Evolutionary conservation across 2,888 invertebrate genomes (phyloP).

Genomic region (Euzophera pinguis): DNA sequence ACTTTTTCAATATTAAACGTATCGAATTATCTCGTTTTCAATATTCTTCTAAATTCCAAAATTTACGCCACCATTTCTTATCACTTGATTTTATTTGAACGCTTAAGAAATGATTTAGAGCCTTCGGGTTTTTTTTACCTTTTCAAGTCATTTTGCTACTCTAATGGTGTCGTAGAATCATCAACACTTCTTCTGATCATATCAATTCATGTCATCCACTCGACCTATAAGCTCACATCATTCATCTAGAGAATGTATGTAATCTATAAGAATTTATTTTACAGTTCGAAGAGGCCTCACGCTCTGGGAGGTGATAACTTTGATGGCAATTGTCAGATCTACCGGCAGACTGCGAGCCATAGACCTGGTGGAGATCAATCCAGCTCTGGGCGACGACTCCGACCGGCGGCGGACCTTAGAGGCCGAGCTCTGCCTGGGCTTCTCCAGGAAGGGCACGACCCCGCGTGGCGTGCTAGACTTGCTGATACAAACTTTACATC

Average conservation of each 20-base stretch:
- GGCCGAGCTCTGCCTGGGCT: conserved; percentile 85
- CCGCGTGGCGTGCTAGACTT: conserved; percentile 66
- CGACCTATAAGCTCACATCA: no score
- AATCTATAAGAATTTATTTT: not conserved
- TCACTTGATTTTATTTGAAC: conserved; percentile 19
- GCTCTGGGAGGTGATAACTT: conserved; percentile 87
- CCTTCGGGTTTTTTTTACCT: conserved; percentile 18
- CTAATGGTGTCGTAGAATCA: conserved; percentile 8
- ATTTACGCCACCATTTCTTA: not conserved
- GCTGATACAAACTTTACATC: conserved; percentile 48
- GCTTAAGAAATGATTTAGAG: conserved; percentile 15
- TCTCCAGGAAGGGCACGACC: conserved; percentile 81
- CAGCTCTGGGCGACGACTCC: conserved; percentile 84
- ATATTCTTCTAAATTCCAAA: no score
- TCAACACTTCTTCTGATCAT: not conserved
- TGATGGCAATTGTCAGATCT: conserved; percentile 87
- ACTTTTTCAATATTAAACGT: no score
- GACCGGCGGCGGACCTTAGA: conserved; percentile 86
- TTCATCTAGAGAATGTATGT: no score
- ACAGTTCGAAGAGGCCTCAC: conserved; percentile 90
- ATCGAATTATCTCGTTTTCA: no score
- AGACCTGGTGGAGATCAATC: conserved; percentile 96
- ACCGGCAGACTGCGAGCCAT: conserved; percentile 88
- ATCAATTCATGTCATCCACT: no score
- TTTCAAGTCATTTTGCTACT: conserved; percentile 21